These are phyloP conservation scores for Clarias batrachus DNA, from an alignment of 2,113 vertebrate species.

Conservation along the genomic window DNA sequence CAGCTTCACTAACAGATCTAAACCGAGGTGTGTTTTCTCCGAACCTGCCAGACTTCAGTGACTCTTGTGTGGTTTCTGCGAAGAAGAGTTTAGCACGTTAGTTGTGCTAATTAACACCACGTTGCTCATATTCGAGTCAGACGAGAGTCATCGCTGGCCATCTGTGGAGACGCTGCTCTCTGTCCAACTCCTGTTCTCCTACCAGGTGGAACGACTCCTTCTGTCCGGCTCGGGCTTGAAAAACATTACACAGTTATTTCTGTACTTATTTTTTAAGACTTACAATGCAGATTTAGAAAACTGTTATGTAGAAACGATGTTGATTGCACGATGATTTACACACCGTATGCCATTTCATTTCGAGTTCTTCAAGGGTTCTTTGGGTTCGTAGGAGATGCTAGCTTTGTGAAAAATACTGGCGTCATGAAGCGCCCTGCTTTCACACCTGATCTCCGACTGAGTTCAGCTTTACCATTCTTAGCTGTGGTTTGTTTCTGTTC, in stretches of 20 bases:
- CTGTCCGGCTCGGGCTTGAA: not conserved
- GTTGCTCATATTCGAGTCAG: slow-evolving; percentile 32
- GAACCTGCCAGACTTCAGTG: slow-evolving; percentile 20
- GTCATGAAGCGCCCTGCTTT: not conserved
- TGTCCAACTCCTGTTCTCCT: slow-evolving; percentile 4
- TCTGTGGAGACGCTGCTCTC: slow-evolving; percentile 18
- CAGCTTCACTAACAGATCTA: not conserved
- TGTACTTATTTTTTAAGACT: not conserved
- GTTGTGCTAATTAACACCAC: slow-evolving; percentile 36
- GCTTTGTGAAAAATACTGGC: not conserved
- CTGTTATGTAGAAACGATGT: not conserved
- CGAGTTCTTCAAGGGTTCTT: not conserved
- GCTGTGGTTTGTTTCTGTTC: too few relatives aligned
- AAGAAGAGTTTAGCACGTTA: slow-evolving; percentile 14
- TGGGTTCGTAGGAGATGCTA: not conserved
- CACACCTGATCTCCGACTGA: not conserved
- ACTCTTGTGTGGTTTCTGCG: slow-evolving; percentile 27
- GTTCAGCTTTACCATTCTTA: too few relatives aligned
- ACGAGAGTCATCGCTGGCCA: slow-evolving; percentile 27
- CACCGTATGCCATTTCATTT: not conserved
- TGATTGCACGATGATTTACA: not conserved
- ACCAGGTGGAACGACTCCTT: slow-evolving; percentile 12
- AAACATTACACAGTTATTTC: not conserved
- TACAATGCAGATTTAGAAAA: not conserved
- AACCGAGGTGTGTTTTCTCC: not conserved